phyloP scores from a whole-genome alignment of 2,888 invertebrate species.

The Platycnemis pennipes region DNA sequence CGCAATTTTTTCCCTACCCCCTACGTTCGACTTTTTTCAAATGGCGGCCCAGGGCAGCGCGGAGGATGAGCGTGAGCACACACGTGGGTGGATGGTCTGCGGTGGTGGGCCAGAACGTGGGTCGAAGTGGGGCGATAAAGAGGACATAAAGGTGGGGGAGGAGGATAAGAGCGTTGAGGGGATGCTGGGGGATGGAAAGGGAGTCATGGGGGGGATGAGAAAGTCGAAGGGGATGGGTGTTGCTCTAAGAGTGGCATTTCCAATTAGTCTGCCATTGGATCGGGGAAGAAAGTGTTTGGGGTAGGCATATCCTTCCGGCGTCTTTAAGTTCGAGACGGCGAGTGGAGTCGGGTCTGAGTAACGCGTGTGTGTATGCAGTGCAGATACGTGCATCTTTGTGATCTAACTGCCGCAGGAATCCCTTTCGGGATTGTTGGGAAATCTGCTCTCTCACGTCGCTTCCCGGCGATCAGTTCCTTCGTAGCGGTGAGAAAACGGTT shows the following conservation, averaged over 20 bases:
- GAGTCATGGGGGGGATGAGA: too few relatives aligned
- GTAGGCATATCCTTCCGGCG: slow-evolving; percentile 25
- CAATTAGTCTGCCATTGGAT: slow-evolving; percentile 55
- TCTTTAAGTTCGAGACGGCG: slow-evolving; percentile 20
- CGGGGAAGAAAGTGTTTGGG: slow-evolving; percentile 50
- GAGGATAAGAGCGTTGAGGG: not conserved
- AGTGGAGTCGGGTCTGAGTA: not conserved
- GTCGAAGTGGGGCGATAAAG: slow-evolving; percentile 5
- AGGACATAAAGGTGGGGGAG: not conserved
- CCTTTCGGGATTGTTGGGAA: not conserved
- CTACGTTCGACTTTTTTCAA: not conserved
- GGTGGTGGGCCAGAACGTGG: too few relatives aligned
- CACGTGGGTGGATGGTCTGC: not conserved
- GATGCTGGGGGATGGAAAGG: not conserved
- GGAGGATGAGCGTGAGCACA: not conserved
- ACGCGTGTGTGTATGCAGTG: not conserved
- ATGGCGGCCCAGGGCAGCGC: not conserved
- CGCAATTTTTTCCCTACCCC: not conserved
- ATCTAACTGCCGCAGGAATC: slow-evolving; percentile 8
- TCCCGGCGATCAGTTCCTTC: not conserved
- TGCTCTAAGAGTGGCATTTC: slow-evolving; percentile 51
- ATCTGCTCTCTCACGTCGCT: slow-evolving; percentile 1
- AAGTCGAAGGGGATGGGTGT: not conserved
- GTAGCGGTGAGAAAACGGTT: not conserved
- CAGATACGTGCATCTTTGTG: not conserved